phyloP scores from a whole-genome alignment of 64 coral and sea anemone species.

The Cladopsammia gracilis region DNA sequence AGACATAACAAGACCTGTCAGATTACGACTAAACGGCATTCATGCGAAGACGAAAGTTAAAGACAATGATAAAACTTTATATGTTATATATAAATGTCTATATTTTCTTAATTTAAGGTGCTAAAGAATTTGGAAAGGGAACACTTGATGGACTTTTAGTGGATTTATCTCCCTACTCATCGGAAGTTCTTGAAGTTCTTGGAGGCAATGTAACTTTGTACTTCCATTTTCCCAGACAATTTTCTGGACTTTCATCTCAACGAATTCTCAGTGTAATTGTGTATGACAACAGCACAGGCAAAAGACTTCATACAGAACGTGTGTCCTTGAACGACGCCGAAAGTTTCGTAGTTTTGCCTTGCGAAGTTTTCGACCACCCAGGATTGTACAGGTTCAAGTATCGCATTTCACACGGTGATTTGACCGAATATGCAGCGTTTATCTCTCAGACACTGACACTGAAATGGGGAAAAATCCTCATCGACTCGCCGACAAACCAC shows the following conservation, averaged over 20 bases:
- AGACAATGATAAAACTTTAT: neutral
- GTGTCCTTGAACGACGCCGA: neutral
- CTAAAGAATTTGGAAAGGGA: slow-evolving; percentile 57
- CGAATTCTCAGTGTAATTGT: slow-evolving; percentile 55
- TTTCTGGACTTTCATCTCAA: slow-evolving; percentile 12
- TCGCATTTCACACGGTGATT: slow-evolving; percentile 64
- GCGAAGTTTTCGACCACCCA: slow-evolving; percentile 81
- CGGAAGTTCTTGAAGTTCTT: slow-evolving; percentile 66
- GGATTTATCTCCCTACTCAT: slow-evolving; percentile 23
- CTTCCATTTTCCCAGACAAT: slow-evolving; percentile 60
- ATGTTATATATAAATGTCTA: neutral
- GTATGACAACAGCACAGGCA: neutral
- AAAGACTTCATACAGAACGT: slow-evolving; percentile 46
- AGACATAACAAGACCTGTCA: slow-evolving; percentile 27
- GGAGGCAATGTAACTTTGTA: slow-evolving; percentile 81
- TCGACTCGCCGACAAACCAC: slow-evolving; percentile 74
- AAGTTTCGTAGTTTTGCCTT: slow-evolving; percentile 50
- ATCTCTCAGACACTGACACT: slow-evolving; percentile 70
- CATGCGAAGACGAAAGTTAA: neutral
- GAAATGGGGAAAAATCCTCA: slow-evolving; percentile 67
- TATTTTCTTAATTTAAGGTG: slow-evolving; percentile 22
- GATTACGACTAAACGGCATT: neutral
- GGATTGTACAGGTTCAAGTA: slow-evolving; percentile 77
- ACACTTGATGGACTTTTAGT: neutral
- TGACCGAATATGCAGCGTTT: neutral